phyloP scores from a whole-genome alignment of 23 tunicate species.

The Styela plicata region DNA sequence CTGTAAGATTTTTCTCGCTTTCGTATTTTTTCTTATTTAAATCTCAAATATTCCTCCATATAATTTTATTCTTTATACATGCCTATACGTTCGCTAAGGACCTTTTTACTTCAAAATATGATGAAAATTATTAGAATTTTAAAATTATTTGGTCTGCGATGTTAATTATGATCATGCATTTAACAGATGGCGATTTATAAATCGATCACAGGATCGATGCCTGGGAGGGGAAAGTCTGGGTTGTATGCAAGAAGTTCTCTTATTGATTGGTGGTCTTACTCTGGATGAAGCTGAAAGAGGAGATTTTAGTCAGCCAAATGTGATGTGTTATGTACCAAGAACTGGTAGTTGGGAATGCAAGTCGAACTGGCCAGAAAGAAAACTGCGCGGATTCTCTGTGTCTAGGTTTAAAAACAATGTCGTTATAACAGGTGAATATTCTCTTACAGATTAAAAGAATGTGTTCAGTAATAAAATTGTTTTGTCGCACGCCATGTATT shows the following conservation, averaged over 20 bases:
- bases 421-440: conserved; percentile 56
- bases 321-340: conserved; percentile 58
- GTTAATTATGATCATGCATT: too few relatives aligned
- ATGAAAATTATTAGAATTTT: too few relatives aligned
- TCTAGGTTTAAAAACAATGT: conserved; percentile 46
- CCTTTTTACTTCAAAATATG: too few relatives aligned
- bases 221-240: conserved; percentile 14
- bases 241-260: conserved; percentile 40
- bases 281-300: conserved; percentile 83
- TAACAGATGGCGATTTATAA: background rate
- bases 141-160: too few relatives aligned
- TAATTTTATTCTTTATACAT: too few relatives aligned
- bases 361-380: conserved; percentile 81
- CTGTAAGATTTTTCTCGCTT: too few relatives aligned
- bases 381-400: conserved; percentile 78
- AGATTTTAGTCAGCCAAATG: conserved; percentile 69
- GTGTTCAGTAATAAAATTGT: too few relatives aligned
- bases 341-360: conserved; percentile 34
- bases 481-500: too few relatives aligned
- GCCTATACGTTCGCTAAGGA: too few relatives aligned
- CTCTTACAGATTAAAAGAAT: too few relatives aligned
- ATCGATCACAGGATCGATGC: background rate
- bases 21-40: too few relatives aligned
- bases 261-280: conserved; percentile 64
- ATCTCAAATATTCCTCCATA: too few relatives aligned